Percentiles rank a stretch among this genome's conserved stretches.
Conservation (phyloP, 2,113 vertebrate genomes). For the Dolichotis patagonum region DNA sequence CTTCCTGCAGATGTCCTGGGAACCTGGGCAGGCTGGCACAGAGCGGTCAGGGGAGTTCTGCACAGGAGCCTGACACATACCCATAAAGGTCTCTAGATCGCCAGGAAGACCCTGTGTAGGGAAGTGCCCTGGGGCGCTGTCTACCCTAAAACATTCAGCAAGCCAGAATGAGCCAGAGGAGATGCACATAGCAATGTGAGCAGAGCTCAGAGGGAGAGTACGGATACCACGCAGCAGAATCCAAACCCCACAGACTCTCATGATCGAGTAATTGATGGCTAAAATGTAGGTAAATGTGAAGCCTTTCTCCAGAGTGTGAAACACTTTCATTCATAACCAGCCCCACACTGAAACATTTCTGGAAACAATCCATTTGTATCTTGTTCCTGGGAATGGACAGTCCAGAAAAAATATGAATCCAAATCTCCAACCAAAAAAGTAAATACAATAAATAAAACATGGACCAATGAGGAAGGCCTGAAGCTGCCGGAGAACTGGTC, state of each 20-base stretch:
- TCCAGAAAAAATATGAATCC: not conserved
- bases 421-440: not conserved
- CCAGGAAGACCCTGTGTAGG: not conserved
- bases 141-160: not conserved
- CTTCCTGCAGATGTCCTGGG: fast-evolving
- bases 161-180: not conserved
- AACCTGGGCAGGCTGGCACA: not conserved
- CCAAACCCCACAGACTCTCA: not conserved
- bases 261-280: not conserved
- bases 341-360: not conserved
- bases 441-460: not conserved
- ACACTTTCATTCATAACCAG: not conserved
- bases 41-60: not conserved
- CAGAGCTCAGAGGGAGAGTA: not conserved
- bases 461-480: not conserved
- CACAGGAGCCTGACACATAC: fast-evolving
- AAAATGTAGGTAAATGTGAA: not conserved
- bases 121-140: not conserved
- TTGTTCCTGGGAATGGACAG: not conserved
- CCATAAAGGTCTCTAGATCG: no score
- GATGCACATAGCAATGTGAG: not conserved
- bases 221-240: not conserved
- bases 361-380: not conserved
- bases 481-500: fast-evolving
- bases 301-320: not conserved